Conservation (phyloP, 2,888 invertebrate species). For the Nymphalis polychloros region DNA sequence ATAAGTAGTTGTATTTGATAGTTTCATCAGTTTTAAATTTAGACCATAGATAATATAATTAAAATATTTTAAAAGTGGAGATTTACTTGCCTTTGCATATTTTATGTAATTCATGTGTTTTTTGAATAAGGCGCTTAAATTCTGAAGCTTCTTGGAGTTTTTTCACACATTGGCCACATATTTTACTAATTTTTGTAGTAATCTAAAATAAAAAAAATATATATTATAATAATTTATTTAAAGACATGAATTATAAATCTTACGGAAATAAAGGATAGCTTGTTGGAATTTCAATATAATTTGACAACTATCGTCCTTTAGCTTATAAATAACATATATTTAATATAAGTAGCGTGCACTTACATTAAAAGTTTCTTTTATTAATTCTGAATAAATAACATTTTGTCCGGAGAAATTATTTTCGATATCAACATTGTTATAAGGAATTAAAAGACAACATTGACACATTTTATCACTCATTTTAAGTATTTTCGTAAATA, state of each 20-base stretch:
- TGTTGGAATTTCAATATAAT: not conserved
- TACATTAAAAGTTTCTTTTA: conserved; percentile 7
- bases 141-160: conserved; percentile 10
- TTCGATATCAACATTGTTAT: not conserved
- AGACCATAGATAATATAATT: not conserved
- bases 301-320: not conserved
- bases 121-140: not conserved
- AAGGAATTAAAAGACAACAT: not conserved
- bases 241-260: too few relatives aligned
- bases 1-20: too few relatives aligned
- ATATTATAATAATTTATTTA: not conserved
- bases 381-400: not conserved
- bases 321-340: not conserved
- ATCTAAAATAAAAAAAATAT: not conserved
- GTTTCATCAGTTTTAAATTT: too few relatives aligned
- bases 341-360: not conserved
- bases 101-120: not conserved
- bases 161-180: not conserved
- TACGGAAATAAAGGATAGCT: too few relatives aligned
- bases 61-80: not conserved
- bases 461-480: not conserved
- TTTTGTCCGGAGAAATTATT: not conserved
- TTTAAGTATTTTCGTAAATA: not conserved
- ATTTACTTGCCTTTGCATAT: not conserved
- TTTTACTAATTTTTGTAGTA: not conserved